phyloP scores from a whole-genome alignment of 2,113 vertebrate genomes.

The Buteo buteo region DNA sequence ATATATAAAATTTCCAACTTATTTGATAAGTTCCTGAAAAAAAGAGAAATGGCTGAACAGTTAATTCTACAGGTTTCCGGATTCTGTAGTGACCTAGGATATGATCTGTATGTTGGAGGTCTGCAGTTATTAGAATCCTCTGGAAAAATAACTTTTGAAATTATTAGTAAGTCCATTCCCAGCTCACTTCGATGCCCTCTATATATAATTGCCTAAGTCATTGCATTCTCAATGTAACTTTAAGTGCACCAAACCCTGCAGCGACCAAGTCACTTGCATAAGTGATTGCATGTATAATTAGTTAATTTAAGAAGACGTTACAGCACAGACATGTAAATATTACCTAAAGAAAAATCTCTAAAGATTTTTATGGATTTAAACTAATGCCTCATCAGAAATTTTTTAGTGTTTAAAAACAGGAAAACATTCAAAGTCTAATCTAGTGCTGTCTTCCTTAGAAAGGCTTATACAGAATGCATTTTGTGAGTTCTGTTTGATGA shows the following conservation, averaged over 20 bases:
- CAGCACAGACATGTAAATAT: background rate
- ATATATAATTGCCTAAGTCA: background rate
- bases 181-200: background rate
- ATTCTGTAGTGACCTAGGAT: background rate
- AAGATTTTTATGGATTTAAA: background rate
- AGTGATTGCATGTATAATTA: background rate
- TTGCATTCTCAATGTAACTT: background rate
- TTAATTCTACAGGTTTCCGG: background rate
- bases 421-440: background rate
- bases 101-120: background rate
- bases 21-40: background rate
- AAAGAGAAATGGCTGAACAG: background rate
- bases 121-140: background rate
- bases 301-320: background rate
- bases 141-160: background rate
- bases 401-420: background rate
- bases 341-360: background rate
- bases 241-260: background rate
- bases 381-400: background rate
- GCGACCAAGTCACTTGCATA: background rate
- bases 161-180: background rate
- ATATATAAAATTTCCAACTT: background rate
- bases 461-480: background rate
- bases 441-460: background rate
- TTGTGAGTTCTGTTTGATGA: background rate